Conservation (phyloP, 2,888 invertebrate species). For the Terebella lapidaria region DNA sequence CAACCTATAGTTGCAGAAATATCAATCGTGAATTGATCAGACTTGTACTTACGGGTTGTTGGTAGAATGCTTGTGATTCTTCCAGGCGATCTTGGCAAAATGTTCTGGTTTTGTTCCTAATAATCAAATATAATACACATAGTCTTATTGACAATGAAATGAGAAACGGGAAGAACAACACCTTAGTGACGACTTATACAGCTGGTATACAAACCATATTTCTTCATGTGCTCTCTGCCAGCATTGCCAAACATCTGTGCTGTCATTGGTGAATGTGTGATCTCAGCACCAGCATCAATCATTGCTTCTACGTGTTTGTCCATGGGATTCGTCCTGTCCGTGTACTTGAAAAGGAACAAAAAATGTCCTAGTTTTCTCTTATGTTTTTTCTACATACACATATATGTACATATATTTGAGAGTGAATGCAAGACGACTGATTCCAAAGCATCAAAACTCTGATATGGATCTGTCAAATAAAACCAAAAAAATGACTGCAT, state of each 20-base stretch:
- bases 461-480: not conserved
- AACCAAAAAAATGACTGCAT: not conserved
- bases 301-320: constrained; percentile 82
- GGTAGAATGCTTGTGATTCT: constrained; percentile 93
- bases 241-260: constrained; percentile 97
- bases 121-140: constrained; percentile 4
- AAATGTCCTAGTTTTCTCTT: not conserved
- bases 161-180: too few relatives aligned
- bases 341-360: constrained; percentile 48
- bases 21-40: too few relatives aligned
- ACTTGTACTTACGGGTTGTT: constrained; percentile 77
- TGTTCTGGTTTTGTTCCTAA: constrained; percentile 78
- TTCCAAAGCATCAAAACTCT: too few relatives aligned
- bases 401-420: too few relatives aligned
- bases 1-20: not conserved
- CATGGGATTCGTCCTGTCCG: constrained; percentile 57
- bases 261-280: constrained; percentile 77
- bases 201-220: constrained; percentile 63
- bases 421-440: too few relatives aligned
- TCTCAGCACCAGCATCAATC: constrained; percentile 75
- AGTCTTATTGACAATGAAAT: too few relatives aligned
- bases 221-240: constrained; percentile 90
- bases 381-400: too few relatives aligned
- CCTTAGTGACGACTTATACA: too few relatives aligned
- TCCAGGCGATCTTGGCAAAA: constrained; percentile 94